These are phyloP conservation scores for Charadrius vociferus DNA, from an alignment of 2,113 vertebrate species.

Conservation along the genomic window DNA sequence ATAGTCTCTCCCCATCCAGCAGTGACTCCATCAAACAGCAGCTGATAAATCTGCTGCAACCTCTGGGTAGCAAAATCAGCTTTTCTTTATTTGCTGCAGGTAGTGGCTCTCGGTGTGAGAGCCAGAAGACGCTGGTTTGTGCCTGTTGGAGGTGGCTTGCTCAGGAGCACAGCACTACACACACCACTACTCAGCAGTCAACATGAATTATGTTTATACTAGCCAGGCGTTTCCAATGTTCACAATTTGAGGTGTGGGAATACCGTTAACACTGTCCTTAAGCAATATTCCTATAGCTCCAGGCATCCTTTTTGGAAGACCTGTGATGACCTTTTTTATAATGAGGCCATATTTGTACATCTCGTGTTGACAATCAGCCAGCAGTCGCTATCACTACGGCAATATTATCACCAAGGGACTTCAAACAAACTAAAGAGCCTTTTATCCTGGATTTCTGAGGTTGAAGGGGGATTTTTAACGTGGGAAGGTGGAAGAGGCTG, in stretches of 20 bases:
- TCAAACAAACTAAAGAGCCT: background rate
- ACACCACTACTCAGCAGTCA: background rate
- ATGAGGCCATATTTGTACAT: background rate
- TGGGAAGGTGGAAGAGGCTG: slow-evolving; percentile 35
- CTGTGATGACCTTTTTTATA: background rate
- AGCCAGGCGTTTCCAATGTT: background rate
- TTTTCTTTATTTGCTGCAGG: background rate
- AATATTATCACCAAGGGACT: background rate
- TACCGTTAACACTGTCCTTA: background rate
- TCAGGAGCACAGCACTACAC: background rate
- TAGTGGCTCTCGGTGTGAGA: background rate
- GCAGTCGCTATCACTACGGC: background rate
- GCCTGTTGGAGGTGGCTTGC: background rate
- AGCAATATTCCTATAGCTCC: background rate
- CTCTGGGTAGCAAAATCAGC: background rate
- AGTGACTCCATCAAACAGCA: background rate
- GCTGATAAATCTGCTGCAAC: background rate
- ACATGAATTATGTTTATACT: background rate
- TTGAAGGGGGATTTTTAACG: background rate
- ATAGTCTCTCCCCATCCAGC: background rate
- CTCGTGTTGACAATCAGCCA: background rate
- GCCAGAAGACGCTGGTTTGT: background rate
- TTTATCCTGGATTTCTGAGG: background rate
- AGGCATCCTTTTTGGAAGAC: background rate
- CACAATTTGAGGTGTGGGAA: background rate